These are phyloP conservation scores for Elegia similella DNA, from an alignment of 2,888 invertebrate species.

Conservation along the genomic window DNA sequence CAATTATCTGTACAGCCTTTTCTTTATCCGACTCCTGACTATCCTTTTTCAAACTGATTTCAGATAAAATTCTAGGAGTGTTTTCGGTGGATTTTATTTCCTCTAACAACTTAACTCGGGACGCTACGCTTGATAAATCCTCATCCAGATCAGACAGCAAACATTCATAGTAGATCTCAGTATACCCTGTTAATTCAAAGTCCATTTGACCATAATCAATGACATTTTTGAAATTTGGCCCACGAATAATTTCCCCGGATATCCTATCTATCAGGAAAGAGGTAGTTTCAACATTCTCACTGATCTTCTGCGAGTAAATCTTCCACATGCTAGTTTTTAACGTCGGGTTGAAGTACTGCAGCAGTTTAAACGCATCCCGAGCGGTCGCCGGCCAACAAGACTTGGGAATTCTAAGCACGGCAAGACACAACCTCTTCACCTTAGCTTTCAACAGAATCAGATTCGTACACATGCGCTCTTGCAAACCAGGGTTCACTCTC, in stretches of 20 bases:
- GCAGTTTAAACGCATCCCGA: constrained; percentile 60
- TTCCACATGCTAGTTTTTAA: constrained; percentile 61
- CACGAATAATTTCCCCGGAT: constrained; percentile 66
- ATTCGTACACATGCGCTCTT: constrained; percentile 62
- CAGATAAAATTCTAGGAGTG: constrained; percentile 45
- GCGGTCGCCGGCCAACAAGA: constrained; percentile 61
- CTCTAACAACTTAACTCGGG: constrained; percentile 60
- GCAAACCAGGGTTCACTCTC: constrained; percentile 60
- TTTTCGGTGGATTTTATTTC: constrained; percentile 51
- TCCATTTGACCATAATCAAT: constrained; percentile 69
- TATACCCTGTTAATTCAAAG: constrained; percentile 65
- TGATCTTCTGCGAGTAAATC: constrained; percentile 57
- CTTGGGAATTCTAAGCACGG: constrained; percentile 57
- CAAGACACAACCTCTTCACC: constrained; percentile 64
- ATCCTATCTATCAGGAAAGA: constrained; percentile 64
- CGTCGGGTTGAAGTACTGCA: constrained; percentile 71
- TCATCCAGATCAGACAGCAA: constrained; percentile 55
- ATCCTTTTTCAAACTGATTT: constrained; percentile 32
- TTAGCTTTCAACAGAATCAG: constrained; percentile 59
- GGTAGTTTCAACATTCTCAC: constrained; percentile 51
- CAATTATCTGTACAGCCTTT: constrained; percentile 17
- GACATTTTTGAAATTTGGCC: constrained; percentile 63
- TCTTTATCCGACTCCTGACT: constrained; percentile 24
- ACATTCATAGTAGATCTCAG: constrained; percentile 67
- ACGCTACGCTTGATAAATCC: constrained; percentile 59